These are phyloP conservation scores for Leptopilina boulardi DNA, from an alignment of 1,140 invertebrate species.

Conservation along the genomic window DNA sequence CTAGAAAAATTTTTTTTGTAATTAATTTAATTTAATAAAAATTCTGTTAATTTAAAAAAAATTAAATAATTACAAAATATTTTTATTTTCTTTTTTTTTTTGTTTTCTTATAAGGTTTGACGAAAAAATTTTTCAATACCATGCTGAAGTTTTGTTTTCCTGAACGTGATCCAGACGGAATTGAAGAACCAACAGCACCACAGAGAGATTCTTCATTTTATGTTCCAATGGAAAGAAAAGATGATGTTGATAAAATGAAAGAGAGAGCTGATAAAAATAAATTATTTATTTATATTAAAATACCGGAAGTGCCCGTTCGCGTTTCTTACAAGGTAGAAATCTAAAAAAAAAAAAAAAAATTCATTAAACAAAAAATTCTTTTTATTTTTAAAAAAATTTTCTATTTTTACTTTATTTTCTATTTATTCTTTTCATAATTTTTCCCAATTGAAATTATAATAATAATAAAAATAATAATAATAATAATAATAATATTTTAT, in stretches of 20 bases:
- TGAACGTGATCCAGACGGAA: constrained; percentile 91
- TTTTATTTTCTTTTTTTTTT: constrained; percentile 38
- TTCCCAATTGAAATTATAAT: no score
- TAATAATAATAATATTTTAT: no score
- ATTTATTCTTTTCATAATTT: no score
- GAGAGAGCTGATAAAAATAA: constrained; percentile 99
- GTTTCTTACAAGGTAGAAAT: constrained; percentile 95
- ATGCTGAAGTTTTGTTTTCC: constrained; percentile 99
- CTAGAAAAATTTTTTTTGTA: no score
- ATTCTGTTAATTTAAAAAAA: no score
- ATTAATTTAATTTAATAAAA: constrained; percentile 27
- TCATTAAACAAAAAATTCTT: no score
- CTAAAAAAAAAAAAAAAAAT: neutral
- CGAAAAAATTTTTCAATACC: constrained; percentile 97
- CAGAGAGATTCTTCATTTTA: constrained; percentile 92
- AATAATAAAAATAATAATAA: no score
- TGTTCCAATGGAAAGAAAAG: constrained; percentile 88
- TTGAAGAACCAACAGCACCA: constrained; percentile 81
- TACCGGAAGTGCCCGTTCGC: constrained; percentile 96
- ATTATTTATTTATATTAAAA: constrained; percentile 98
- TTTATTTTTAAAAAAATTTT: no score
- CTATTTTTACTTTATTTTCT: no score
- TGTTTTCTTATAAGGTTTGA: constrained; percentile 82
- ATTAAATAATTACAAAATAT: no score
- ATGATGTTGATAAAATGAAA: constrained; percentile 99